Conservation (phyloP, 2,797 vertebrate species). For the Aselliscus stoliczkanus region DNA sequence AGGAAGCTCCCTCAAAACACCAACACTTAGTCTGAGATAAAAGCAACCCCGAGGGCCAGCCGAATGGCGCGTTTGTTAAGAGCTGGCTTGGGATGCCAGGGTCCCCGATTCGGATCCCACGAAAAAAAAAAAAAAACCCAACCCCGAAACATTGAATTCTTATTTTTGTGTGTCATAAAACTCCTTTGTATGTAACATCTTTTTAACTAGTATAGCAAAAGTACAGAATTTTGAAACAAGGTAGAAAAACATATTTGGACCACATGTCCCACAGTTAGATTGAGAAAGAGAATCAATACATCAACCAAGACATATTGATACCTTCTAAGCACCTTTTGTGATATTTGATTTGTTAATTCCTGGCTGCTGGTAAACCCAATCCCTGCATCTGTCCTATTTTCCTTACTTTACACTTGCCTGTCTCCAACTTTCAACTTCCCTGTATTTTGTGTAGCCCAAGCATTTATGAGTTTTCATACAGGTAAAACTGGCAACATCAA, state of each 20-base stretch:
- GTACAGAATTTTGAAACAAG: not conserved
- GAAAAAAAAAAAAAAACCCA: too few relatives aligned
- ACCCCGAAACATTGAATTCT: not conserved
- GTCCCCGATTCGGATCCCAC: too few relatives aligned
- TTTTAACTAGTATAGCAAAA: slow-evolving; percentile 3
- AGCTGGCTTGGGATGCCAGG: too few relatives aligned
- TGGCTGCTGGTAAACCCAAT: not conserved
- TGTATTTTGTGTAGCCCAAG: not conserved
- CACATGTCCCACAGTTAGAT: not conserved
- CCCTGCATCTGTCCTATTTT: not conserved
- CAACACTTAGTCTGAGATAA: not conserved
- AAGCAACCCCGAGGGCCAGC: too few relatives aligned
- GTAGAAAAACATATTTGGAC: not conserved
- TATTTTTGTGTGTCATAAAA: not conserved
- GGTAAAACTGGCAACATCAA: not conserved
- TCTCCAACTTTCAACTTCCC: not conserved
- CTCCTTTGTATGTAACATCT: not conserved
- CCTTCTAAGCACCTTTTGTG: not conserved
- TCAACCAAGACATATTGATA: not conserved
- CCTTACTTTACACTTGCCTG: not conserved
- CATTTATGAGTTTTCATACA: not conserved
- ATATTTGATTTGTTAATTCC: not conserved
- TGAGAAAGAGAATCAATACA: not conserved
- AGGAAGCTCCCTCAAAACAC: not conserved
- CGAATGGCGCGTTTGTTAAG: too few relatives aligned